Evolutionary conservation across 2,888 invertebrate genomes (phyloP).

Genomic region (Diaperis boleti): DNA sequence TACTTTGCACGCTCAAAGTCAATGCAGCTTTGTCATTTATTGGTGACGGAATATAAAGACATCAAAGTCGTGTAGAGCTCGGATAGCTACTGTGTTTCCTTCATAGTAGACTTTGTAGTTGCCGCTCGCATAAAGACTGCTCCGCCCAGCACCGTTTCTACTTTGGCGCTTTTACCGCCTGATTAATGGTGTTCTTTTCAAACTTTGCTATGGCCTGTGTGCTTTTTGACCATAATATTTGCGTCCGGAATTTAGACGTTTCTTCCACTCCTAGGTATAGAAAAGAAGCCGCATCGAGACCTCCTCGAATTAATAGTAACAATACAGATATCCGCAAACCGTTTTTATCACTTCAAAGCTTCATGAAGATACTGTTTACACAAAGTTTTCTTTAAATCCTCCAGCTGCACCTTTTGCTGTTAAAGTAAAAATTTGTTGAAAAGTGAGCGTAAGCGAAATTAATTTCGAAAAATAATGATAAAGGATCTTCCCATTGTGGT

Average conservation of each 20-base stretch:
- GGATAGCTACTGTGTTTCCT: slow-evolving; percentile 38
- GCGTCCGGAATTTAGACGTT: slow-evolving; percentile 20
- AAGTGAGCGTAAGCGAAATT: slow-evolving; percentile 17
- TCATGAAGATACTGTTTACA: too few species aligned
- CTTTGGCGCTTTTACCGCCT: slow-evolving; percentile 38
- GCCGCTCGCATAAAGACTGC: slow-evolving; percentile 37
- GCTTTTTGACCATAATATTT: slow-evolving; percentile 34
- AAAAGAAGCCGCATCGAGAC: not conserved
- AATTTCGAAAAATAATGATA: slow-evolving; percentile 14
- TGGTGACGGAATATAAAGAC: slow-evolving; percentile 36
- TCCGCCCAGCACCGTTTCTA: slow-evolving; percentile 38
- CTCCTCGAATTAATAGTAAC: too few species aligned
- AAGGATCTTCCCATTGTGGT: slow-evolving; percentile 36
- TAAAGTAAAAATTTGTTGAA: too few species aligned
- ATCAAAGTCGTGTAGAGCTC: slow-evolving; percentile 36
- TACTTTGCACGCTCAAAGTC: slow-evolving; percentile 25
- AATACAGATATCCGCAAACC: too few species aligned
- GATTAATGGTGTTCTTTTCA: slow-evolving; percentile 38
- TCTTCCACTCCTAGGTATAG: slow-evolving; percentile 12
- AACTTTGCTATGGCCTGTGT: slow-evolving; percentile 20
- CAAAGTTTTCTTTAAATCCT: too few species aligned
- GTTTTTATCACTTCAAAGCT: too few species aligned
- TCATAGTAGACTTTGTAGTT: slow-evolving; percentile 33
- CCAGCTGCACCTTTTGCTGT: too few species aligned
- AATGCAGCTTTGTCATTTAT: slow-evolving; percentile 35